Base-by-base conservation (phyloP, 2,797 vertebrate genomes). In the Enteromius unitaeniatus region DNA sequence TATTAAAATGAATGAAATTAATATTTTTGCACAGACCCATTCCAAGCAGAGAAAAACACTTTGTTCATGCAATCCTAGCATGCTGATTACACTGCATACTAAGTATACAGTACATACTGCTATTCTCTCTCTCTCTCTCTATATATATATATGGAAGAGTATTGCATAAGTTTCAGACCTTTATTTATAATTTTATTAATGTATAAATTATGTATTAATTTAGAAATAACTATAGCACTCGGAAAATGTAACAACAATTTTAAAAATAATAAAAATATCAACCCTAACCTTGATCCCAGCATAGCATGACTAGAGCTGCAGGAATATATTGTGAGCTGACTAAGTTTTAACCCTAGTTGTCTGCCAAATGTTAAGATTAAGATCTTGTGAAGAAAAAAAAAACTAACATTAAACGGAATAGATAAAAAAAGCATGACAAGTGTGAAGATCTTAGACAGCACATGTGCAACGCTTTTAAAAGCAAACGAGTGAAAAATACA, bases 361-460 rank as follows among this genome's bases (percentile, higher is more conserved):
- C 2, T 47, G 14, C 40, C 75, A 21, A 3, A 0, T 0, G 15
- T 34, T 31, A 6, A 72, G 79, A 81, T 81, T 51, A 74, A 23
- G 42, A 81, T 81, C 79, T 37, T 74, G 42, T 64, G 55, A 62
- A 45, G 7, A 26, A n/a, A 55, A 31, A 7, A 37, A 49, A 11
- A 45, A 13, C 3, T 26, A 17, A 79, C 49, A 21, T 55, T 55
- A 62, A 62, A 47, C 21, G 11, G 67, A 81, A 60, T 3, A 72
- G 68, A 81, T 73, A 42, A 31, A 70, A 58, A 10, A 45, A 26
- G 1, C 10, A 58, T 0, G 19, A 58, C 49, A 28, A 73, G 53
- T 34, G 19, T 37, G 51, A 58, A 21, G 13, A 58, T 80, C 78
- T 80, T 49, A 69, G 15, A 55, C 21, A 23, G 51, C 51, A 55